A percentile compares a stretch with the other conserved stretches of the same genome.
These are phyloP conservation scores for Melanotaenia duboulayi DNA, from an alignment of 2,113 vertebrate species.

Conservation along the genomic window DNA sequence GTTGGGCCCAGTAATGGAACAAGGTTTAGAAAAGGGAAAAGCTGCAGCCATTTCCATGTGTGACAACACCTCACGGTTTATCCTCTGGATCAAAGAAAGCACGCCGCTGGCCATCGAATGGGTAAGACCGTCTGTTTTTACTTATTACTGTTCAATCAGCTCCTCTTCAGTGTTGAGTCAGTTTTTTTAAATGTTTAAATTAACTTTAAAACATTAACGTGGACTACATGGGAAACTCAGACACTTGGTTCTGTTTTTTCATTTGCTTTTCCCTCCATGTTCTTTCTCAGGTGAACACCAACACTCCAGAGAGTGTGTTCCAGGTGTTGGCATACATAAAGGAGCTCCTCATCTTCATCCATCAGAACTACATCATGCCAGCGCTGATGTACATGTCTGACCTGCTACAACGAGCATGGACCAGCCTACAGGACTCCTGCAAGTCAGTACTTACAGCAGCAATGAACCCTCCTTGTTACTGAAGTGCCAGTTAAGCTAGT, in stretches of 20 bases:
- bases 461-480: not conserved
- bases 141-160: not conserved
- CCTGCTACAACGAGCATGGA: conserved; percentile 81
- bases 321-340: conserved; percentile 78
- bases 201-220: too few species aligned
- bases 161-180: not conserved
- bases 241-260: not conserved
- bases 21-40: conserved; percentile 72
- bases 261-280: not conserved
- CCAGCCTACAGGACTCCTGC: conserved; percentile 87
- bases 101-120: conserved; percentile 81
- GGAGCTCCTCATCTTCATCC: conserved; percentile 86
- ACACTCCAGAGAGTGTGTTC: conserved; percentile 85
- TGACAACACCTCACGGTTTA: conserved; percentile 73
- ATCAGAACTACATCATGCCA: conserved; percentile 84
- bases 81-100: conserved; percentile 80
- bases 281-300: conserved; percentile 74
- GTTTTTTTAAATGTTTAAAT: too few species aligned
- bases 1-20: conserved; percentile 81
- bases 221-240: not conserved
- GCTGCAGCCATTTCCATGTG: conserved; percentile 61
- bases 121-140: conserved; percentile 77
- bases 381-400: conserved; percentile 73
- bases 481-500: too few species aligned
- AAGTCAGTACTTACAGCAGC: conserved; percentile 83